Evolutionary conservation across 2,113 vertebrate species (phyloP).

Genomic region (Suricata suricatta): DNA sequence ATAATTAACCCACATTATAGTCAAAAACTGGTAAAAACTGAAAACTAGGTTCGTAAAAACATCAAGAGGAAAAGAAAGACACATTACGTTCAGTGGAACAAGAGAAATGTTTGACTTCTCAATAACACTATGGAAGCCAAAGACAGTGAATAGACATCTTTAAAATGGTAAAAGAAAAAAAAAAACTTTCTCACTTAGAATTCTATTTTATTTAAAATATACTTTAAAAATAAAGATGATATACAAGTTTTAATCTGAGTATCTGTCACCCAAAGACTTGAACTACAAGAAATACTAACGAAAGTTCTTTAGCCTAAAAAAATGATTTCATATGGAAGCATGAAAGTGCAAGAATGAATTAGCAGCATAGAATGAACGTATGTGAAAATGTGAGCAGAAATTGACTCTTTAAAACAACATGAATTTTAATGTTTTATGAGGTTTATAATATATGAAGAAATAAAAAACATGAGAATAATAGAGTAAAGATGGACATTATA

Average conservation of each 20-base stretch:
- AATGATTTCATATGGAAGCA: neutral
- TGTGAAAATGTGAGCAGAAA: neutral
- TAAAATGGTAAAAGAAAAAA: neutral
- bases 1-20: neutral
- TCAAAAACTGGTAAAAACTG: neutral
- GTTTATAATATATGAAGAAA: neutral
- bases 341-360: neutral
- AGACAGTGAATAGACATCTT: neutral
- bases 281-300: neutral
- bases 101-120: neutral
- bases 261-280: neutral
- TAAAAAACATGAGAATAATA: neutral
- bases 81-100: neutral
- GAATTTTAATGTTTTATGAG: neutral
- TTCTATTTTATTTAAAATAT: neutral
- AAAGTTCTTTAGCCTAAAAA: neutral
- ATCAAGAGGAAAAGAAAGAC: neutral
- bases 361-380: neutral
- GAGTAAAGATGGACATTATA: neutral
- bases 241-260: neutral
- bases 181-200: neutral
- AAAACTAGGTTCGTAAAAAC: neutral
- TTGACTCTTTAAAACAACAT: neutral
- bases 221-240: neutral
- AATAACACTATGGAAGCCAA: neutral